Conservation (phyloP, 2,113 vertebrate species). For the Leptosomus discolor region DNA sequence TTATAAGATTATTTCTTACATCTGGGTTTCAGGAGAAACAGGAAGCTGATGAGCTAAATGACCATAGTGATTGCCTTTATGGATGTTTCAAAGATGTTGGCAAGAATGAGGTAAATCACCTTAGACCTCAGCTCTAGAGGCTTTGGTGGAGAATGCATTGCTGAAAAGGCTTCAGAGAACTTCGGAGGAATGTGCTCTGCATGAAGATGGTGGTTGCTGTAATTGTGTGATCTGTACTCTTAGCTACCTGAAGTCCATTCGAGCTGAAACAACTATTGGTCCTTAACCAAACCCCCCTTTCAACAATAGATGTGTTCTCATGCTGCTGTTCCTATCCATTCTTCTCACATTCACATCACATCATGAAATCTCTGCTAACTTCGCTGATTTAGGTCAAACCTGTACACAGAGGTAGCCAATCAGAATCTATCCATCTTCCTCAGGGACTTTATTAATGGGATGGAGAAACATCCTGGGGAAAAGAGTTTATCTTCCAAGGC, state of each 20-base stretch:
- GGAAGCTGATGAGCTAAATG: not conserved
- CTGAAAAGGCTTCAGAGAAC: not conserved
- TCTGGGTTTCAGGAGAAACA: not conserved
- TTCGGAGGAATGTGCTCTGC: not conserved
- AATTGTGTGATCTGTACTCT: accelerated
- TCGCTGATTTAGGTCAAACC: not conserved
- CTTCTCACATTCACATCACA: not conserved
- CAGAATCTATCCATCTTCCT: not conserved
- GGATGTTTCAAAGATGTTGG: not conserved
- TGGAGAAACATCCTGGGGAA: not conserved
- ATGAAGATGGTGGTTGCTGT: not conserved
- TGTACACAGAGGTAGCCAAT: not conserved
- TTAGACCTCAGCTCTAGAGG: not conserved
- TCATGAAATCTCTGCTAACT: not conserved
- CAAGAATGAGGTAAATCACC: not conserved
- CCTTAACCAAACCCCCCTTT: not conserved
- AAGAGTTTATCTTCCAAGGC: not conserved
- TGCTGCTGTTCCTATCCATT: not conserved
- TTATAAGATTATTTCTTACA: not conserved
- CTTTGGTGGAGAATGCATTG: not conserved
- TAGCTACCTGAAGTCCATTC: not conserved
- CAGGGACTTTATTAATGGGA: not conserved
- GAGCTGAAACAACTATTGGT: not conserved
- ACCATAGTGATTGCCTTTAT: not conserved
- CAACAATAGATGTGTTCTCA: not conserved